Percentiles rank a stretch among this genome's conserved stretches.
Evolutionary conservation across 2,113 vertebrate species (phyloP).

Genomic region (Taurulus bubalis): DNA sequence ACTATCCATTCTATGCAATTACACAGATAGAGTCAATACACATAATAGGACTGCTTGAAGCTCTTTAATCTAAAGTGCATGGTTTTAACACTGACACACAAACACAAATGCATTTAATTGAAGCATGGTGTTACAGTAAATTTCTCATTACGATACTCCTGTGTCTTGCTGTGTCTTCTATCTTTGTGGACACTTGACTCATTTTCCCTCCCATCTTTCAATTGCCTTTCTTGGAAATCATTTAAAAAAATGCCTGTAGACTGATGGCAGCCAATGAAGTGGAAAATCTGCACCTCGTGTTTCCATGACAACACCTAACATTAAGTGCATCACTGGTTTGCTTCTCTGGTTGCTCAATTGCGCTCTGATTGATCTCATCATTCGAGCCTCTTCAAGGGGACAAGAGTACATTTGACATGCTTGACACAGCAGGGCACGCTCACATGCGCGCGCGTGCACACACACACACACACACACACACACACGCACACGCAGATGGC

Average conservation of each 20-base stretch:
- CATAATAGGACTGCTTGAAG: constrained; percentile 36
- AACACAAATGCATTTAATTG: constrained; percentile 36
- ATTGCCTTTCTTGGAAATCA: constrained; percentile 53
- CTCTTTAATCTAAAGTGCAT: constrained; percentile 46
- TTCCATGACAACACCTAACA: constrained; percentile 78
- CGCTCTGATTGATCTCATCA: constrained; percentile 66
- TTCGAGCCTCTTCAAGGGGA: constrained; percentile 60
- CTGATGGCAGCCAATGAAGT: constrained; percentile 53
- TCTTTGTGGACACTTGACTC: constrained; percentile 29
- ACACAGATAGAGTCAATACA: constrained; percentile 59
- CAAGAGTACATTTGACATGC: constrained; percentile 67
- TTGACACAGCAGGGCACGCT: constrained; percentile 49
- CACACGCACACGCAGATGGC: constrained; percentile 32
- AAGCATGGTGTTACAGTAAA: constrained; percentile 18
- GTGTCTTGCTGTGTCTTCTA: constrained; percentile 9
- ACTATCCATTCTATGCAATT: constrained; percentile 49
- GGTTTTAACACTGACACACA: constrained; percentile 25
- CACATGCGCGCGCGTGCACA: background rate
- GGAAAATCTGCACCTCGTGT: constrained; percentile 68
- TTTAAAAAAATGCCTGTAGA: constrained; percentile 52
- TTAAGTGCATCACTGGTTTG: constrained; percentile 58
- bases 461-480: background rate
- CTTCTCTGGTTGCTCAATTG: constrained; percentile 52
- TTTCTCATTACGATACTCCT: constrained; percentile 18
- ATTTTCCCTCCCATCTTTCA: constrained; percentile 42